Evolutionary conservation across 2,888 invertebrate species (phyloP), one percentile per base, ranked within the genome.

Genomic region (Drosophila pseudotalamancana): DNA sequence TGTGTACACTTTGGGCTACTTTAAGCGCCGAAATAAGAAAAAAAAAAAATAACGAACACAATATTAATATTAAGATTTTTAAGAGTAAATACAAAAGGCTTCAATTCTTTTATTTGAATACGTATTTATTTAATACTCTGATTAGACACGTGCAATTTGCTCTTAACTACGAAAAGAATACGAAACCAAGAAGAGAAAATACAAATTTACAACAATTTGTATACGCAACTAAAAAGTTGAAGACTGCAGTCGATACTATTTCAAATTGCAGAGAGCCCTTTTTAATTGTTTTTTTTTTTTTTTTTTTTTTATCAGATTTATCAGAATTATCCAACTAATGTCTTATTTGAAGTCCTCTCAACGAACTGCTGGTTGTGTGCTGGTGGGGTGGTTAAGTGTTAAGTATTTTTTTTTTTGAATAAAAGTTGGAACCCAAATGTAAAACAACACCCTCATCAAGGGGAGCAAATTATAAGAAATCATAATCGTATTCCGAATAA

Each of bases 91-190:
- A 49, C 37, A 72, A 72, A 37, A 69, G 75, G 61, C 49, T 43
- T 69, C 45, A 61, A 54, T 46, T 48, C 21, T 6, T 37, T 29
- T 14, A 53, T 49, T 72, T 54, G 61, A 67, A 39, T 77, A 77
- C 54, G 56, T 51, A 40, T 75, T 56, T 53, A 65, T 43, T 62
- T 40, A 37, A 40, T 65, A 75, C 65, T 65, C 72, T 65, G 71
- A 39, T 53, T 65, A 63, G 73, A 63, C 77, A 86, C 84, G 88
- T 81, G 88, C 88, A 88, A 54, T 56, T 84, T 87, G 86, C 66
- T 59, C 53, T 51, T 59, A 51, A 60, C 59, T 72, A 77, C 72
- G 19, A 53, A 34, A 53, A 66, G 54, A 51, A 39, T 65, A 65
- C 27, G 46, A 21, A 71, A 59, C 16, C 23, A 57, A 55, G 18